A percentile compares a stretch with the other conserved stretches of the same genome.
These are phyloP conservation scores for Toxonevra muliebris DNA, from an alignment of 2,888 invertebrate genomes.

Conservation along the genomic window DNA sequence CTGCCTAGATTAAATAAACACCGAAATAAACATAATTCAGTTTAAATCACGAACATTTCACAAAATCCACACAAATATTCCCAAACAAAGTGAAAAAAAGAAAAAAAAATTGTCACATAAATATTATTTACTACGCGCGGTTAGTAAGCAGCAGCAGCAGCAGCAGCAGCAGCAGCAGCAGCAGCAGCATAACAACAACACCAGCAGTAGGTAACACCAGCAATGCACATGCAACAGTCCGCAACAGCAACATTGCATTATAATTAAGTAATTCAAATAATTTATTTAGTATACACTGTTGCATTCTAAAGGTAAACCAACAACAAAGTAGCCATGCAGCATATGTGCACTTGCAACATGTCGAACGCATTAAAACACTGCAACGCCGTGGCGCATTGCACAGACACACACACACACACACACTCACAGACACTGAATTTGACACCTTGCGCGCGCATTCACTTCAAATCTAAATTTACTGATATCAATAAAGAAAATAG, in stretches of 20 bases:
- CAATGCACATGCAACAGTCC: too few species aligned
- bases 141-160: too few species aligned
- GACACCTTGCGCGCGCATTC: slow-evolving; percentile 46
- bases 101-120: too few species aligned
- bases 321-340: background rate
- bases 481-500: slow-evolving; percentile 24
- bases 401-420: background rate
- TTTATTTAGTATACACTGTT: slow-evolving; percentile 14
- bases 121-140: too few species aligned
- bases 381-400: background rate
- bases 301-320: slow-evolving; percentile 10
- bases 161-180: too few species aligned
- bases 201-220: too few species aligned
- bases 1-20: too few species aligned
- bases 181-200: too few species aligned
- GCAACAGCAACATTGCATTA: background rate
- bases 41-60: too few species aligned
- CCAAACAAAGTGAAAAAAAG: too few species aligned
- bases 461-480: slow-evolving; percentile 30
- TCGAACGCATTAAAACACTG: background rate
- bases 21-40: too few species aligned
- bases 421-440: slow-evolving; percentile 25
- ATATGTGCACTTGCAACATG: background rate
- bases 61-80: too few species aligned
- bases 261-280: slow-evolving; percentile 32